Evolutionary conservation across 2,113 vertebrate species (phyloP).

Genomic region (Varanus komodoensis): DNA sequence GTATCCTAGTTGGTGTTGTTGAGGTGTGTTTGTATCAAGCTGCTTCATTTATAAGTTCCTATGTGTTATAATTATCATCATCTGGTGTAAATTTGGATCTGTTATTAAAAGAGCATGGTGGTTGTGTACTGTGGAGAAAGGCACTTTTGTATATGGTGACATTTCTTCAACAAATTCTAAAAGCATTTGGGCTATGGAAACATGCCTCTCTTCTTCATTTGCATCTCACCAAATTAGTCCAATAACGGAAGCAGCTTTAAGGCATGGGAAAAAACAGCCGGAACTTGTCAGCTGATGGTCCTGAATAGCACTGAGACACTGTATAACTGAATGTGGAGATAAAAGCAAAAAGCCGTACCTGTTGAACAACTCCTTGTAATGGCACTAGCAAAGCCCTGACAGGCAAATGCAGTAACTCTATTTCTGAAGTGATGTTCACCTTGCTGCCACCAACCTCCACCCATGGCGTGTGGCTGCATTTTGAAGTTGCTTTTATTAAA

Average conservation of each 20-base stretch:
- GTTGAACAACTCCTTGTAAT: not conserved
- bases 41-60: not conserved
- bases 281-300: not conserved
- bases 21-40: not conserved
- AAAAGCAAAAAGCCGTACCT: not conserved
- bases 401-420: not conserved
- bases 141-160: not conserved
- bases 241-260: not conserved
- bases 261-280: not conserved
- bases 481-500: not conserved
- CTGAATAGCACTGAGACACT: not conserved
- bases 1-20: not conserved
- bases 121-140: not conserved
- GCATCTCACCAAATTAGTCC: not conserved
- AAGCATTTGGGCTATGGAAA: not conserved
- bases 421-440: constrained; percentile 7
- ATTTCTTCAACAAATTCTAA: not conserved
- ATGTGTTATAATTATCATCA: not conserved
- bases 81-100: not conserved
- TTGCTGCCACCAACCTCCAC: not conserved
- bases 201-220: not conserved
- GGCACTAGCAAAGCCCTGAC: not conserved
- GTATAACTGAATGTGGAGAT: not conserved
- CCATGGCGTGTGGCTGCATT: not conserved
- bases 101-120: not conserved